Base-by-base conservation (phyloP, 2,888 invertebrate genomes). In the Cantharis rufa region DNA sequence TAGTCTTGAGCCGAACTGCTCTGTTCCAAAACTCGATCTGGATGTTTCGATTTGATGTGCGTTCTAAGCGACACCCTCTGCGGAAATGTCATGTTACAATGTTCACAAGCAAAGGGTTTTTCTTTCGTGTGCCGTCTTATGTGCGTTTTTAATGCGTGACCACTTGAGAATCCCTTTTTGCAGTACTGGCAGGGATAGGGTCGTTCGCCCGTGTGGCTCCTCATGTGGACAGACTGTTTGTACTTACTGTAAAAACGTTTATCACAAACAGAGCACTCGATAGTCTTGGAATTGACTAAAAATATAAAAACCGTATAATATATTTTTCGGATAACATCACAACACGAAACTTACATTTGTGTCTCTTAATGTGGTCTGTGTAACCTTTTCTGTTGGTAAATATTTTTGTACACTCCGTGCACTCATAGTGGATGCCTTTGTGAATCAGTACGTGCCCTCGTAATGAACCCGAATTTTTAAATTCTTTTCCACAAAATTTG, bases 121-220 rank as follows among this genome's bases (percentile, higher is more conserved):
- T 79, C 79, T 15, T 79, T 77, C 2, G 79, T 79, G 61, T 79
- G 79, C 16, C 72, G 70, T 3, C 79, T 21, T 32, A 18, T 72
- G 21, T 79, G 79, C 4, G 75, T 77, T 61, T 79, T 79, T 15
- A 74, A 21, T 7, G 79, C 77, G 18, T 77, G 70, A 16, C 62
- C 13, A 13, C 73, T 77, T 1, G 79, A 77, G 68, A 77, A 77
- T 68, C 79, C 71, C 69, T 77, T 79, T 9, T 77, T 28, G 61
- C 79, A 79, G 62, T 70, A 79, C 24, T 77, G 27, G 13, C 79
- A 79, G 0, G 27, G 16, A 48, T 79, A 72, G 1, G 79, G 79
- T 64, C 75, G 71, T 61, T 77, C 79, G 2, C 76, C 77, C 5
- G 78, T 80, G 15, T 80, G 79, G 48, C 48, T 72, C 9, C 63